Percentiles rank a stretch among this genome's conserved stretches.
These are phyloP conservation scores for Antennarius maculatus DNA, from an alignment of 2,797 vertebrate genomes.

Conservation along the genomic window DNA sequence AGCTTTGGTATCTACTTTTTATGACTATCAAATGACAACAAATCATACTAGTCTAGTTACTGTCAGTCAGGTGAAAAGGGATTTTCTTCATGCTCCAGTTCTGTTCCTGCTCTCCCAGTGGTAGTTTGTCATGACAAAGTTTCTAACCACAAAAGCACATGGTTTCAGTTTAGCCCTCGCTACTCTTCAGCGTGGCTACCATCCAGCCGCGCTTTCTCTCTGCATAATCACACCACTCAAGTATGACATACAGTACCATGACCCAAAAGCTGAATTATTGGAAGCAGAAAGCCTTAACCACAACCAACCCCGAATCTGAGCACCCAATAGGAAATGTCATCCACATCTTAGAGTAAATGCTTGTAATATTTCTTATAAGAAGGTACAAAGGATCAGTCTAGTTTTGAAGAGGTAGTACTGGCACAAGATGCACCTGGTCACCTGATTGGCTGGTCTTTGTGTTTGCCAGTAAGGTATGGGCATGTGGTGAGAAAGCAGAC, in stretches of 20 bases:
- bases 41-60: slow-evolving; percentile 65
- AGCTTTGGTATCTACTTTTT: slow-evolving; percentile 51
- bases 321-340: slow-evolving; percentile 58
- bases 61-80: slow-evolving; percentile 60
- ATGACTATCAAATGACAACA: slow-evolving; percentile 64
- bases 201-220: slow-evolving; percentile 52
- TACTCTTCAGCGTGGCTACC: slow-evolving; percentile 75
- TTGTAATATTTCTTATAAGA: slow-evolving; percentile 40
- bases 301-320: slow-evolving; percentile 43
- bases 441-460: slow-evolving; percentile 10
- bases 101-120: slow-evolving; percentile 52
- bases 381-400: slow-evolving; percentile 18
- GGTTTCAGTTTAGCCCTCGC: slow-evolving; percentile 76
- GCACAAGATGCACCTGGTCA: slow-evolving; percentile 26
- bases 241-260: slow-evolving; percentile 42
- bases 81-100: slow-evolving; percentile 47
- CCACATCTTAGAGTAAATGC: slow-evolving; percentile 48
- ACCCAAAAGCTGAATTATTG: slow-evolving; percentile 62
- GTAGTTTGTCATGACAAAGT: slow-evolving; percentile 73
- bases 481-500: slow-evolving; percentile 44
- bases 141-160: slow-evolving; percentile 73
- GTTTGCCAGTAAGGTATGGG: slow-evolving; percentile 8
- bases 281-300: slow-evolving; percentile 61
- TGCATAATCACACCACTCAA: slow-evolving; percentile 50
- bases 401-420: slow-evolving; percentile 17